Conservation (phyloP, 2,113 vertebrate species). For the Pituophis catenifer region DNA sequence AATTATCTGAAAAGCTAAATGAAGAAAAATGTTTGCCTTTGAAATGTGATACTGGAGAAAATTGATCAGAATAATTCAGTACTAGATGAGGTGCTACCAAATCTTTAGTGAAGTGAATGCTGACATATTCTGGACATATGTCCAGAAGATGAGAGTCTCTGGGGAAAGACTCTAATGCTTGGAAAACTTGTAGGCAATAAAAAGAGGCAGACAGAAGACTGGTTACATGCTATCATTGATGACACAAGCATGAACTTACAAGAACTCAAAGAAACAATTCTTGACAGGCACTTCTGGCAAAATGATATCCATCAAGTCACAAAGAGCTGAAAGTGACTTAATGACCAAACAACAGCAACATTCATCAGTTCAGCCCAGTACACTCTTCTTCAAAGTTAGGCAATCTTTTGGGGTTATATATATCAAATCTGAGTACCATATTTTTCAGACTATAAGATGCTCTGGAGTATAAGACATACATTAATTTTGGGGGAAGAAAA, state of each 20-base stretch:
- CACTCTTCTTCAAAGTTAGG: not conserved
- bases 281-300: not conserved
- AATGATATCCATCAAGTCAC: not conserved
- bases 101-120: not conserved
- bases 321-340: not conserved
- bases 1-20: not conserved
- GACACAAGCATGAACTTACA: not conserved
- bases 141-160: not conserved
- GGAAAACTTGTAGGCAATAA: not conserved
- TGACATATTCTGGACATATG: not conserved
- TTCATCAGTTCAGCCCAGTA: not conserved
- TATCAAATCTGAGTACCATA: not conserved
- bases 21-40: not conserved
- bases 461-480: too few species aligned
- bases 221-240: not conserved
- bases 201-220: not conserved
- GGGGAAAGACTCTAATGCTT: not conserved
- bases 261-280: not conserved
- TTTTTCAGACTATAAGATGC: too few species aligned
- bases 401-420: not conserved
- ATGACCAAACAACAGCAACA: not conserved
- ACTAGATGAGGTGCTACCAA: not conserved
- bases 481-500: too few species aligned
- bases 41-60: not conserved
- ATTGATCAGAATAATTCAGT: not conserved